A percentile compares a stretch with the other conserved stretches of the same genome.
Conservation (phyloP, 1,140 invertebrate genomes). For the Brachionus paranguensis region DNA sequence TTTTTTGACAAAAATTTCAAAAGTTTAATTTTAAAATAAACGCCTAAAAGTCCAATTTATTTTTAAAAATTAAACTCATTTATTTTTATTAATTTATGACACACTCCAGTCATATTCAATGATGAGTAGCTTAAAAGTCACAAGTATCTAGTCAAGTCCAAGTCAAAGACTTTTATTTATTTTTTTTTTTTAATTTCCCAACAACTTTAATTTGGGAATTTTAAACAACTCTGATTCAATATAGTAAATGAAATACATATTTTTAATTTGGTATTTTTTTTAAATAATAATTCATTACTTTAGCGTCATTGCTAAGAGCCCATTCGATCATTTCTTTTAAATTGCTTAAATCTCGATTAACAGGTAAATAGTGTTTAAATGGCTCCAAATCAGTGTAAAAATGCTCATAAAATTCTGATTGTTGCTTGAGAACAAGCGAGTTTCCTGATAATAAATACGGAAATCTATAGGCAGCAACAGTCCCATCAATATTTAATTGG, state of each 20-base stretch:
- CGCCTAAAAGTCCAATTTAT: background rate
- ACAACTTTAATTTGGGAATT: no score
- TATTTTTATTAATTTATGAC: background rate
- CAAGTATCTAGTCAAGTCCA: no score
- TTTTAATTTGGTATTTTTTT: background rate
- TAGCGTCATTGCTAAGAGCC: conserved; percentile 70
- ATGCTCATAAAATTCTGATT: conserved; percentile 86
- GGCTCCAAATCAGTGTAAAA: conserved; percentile 75
- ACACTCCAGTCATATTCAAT: background rate
- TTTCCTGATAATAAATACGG: conserved; percentile 82
- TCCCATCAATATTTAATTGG: conserved; percentile 87
- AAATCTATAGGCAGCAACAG: conserved; percentile 87
- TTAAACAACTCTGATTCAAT: no score
- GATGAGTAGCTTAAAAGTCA: no score
- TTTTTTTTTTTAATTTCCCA: no score
- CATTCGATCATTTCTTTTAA: conserved; percentile 71
- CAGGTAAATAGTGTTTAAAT: conserved; percentile 74
- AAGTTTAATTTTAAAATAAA: background rate
- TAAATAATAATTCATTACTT: conserved; percentile 48
- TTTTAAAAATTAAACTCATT: background rate
- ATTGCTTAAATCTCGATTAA: conserved; percentile 73
- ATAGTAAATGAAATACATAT: background rate
- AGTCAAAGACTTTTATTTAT: no score
- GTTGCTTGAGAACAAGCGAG: conserved; percentile 80
- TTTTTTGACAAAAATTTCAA: background rate